Base-by-base conservation (phyloP, 2,888 invertebrate genomes). In the Troides aeacus region DNA sequence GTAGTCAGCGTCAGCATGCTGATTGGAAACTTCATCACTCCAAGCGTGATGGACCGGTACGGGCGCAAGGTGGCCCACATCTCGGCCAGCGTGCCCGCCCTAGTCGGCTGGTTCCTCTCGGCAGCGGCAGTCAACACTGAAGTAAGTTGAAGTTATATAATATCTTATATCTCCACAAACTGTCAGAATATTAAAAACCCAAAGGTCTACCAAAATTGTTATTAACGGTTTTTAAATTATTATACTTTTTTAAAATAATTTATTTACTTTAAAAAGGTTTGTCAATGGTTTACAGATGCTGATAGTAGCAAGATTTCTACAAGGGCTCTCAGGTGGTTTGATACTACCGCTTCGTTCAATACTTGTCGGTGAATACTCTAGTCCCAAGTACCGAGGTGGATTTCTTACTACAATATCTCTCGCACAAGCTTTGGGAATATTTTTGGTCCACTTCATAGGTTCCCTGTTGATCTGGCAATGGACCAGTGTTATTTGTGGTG, bases 361-460 rank as follows among this genome's bases (percentile, higher is more conserved):
- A 7, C 86, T 93, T 66, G 88, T 93, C 10, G 92, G 92, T 59
- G 94, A 94, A 81, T 93, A 89, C 50, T 87, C 91, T 0, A 91
- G 93, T 65, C 95, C 94, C 0, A 90, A 87, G 66, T 88, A 94
- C 60, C 87, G 95, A 58, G 94, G 95, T 2, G 86, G 93, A 1
- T 87, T 95, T 24, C 84, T 94, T 36, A 91, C 94, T 1, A 87
- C 90, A 8, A 90, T 94, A 10, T 93, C 94, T 0, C 79, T 94
- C 0, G 89, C 93, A 0, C 90, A 94, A 53, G 93, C 94, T 0
- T 71, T 87, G 1, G 95, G 95, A 24, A 93, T 95, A 5, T 84
- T 95, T 0, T 71, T 91, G 0, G 90, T 93, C 1, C 95, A 95
- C 76, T 79, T 90, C 0, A 79, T 95, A 65, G 95, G 95, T 0